These are phyloP conservation scores for Pherbina coryleti DNA, from an alignment of 2,888 invertebrate genomes.

Conservation along the genomic window DNA sequence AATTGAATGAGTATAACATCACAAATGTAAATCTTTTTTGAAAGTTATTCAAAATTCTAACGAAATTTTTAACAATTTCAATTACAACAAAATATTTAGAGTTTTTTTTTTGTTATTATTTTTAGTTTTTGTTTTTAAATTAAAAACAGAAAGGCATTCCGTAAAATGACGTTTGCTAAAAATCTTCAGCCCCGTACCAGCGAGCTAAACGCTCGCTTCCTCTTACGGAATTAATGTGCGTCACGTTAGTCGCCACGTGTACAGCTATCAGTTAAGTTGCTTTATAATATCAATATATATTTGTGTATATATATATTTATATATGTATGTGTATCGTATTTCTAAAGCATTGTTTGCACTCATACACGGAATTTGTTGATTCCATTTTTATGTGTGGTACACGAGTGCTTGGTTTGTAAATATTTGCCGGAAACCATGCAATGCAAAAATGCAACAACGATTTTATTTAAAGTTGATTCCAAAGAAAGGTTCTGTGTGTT, in stretches of 20 bases:
- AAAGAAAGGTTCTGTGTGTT: not conserved
- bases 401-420: constrained; percentile 33
- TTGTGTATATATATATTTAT: constrained; percentile 47
- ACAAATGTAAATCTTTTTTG: constrained; percentile 29
- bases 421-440: constrained; percentile 14
- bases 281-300: constrained; percentile 48
- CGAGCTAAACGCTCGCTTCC: not conserved
- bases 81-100: constrained; percentile 9
- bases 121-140: constrained; percentile 1
- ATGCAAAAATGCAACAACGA: not conserved
- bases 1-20: constrained; percentile 35
- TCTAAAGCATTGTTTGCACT: constrained; percentile 26
- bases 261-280: constrained; percentile 29
- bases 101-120: not conserved
- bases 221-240: constrained; percentile 33
- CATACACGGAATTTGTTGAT: constrained; percentile 14
- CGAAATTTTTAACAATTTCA: constrained; percentile 16
- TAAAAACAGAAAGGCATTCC: constrained; percentile 29
- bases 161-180: constrained; percentile 23
- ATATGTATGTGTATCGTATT: constrained; percentile 18
- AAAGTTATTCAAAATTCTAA: not conserved
- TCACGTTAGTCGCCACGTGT: constrained; percentile 30
- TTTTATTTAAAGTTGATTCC: not conserved
- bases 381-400: not conserved
- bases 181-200: not conserved